Percentiles rank a stretch among this genome's conserved stretches.
phyloP scores from a whole-genome alignment of 2,797 vertebrate genomes.

The Notamacropus eugenii region DNA sequence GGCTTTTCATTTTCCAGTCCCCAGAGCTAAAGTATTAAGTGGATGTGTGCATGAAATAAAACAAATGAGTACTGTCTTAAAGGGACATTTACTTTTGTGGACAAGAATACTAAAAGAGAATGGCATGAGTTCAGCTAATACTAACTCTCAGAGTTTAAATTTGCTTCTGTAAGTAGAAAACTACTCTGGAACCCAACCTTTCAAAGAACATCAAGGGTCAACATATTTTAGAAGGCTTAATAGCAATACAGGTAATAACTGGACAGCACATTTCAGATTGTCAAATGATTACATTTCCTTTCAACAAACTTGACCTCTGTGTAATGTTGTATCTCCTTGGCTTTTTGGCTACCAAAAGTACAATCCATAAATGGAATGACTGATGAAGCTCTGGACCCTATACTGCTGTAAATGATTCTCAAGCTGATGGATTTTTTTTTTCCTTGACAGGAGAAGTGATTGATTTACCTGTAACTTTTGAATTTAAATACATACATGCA shows the following conservation, averaged over 20 bases:
- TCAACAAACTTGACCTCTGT: neutral
- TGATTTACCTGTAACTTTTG: slow-evolving; percentile 64
- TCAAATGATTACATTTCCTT: neutral
- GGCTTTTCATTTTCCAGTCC: neutral
- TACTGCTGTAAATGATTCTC: neutral
- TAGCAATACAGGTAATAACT: neutral
- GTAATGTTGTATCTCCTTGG: neutral
- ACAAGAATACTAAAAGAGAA: neutral
- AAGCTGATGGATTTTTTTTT: neutral
- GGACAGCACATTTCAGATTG: neutral
- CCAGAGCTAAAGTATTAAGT: neutral
- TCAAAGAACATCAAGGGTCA: neutral
- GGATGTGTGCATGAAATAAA: neutral
- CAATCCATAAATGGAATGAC: neutral
- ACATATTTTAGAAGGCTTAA: neutral
- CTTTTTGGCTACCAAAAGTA: neutral
- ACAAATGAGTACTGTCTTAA: neutral
- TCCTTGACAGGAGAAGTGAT: slow-evolving; percentile 15
- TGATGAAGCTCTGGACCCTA: neutral
- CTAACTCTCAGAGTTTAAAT: neutral
- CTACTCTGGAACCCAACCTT: neutral
- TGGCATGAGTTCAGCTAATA: neutral
- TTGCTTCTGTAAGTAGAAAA: neutral
- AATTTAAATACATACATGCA: slow-evolving; percentile 53
- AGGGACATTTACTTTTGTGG: neutral